Evolutionary conservation across 1,140 invertebrate genomes (phyloP), one percentile per base, ranked within the genome.

Genomic region (Rhynchophorus ferrugineus): DNA sequence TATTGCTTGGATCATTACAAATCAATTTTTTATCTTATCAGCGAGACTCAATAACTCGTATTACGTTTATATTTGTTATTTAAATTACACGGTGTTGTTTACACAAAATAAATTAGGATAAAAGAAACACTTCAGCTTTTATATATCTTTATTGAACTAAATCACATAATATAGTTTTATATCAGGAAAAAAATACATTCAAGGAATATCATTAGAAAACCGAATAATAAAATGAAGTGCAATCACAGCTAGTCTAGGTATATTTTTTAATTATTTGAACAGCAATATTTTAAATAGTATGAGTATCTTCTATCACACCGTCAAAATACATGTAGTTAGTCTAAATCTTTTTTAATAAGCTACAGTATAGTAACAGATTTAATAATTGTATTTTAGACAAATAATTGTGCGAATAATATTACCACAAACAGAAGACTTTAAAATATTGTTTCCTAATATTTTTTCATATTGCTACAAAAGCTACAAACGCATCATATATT

Each of bases 171-270:
- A 18, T 41, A 17, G 11, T 29, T 6, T 29, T 29, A 29, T 5
- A 29, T 29, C 24, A 29, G 24, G 24, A 29, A 29, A 29, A 29
- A 29, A 5, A 19, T 41, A 41, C n/a, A 41, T 1, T 18, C n/a
- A 18, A 17, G n/a, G 11, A 7, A 21, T 41, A 3, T 41, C 18
- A n/a, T n/a, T n/a, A 14, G 18, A 43, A 43, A 29, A 29, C 3
- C 11, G 24, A 29, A 43, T 19, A 43, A 35, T 33, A 50, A 13
- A 20, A 22, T 22, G 18, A 29, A 50, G 48, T 50, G 48, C 48
- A 50, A 50, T 50, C 48, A 50, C 48, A 50, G 48, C 39, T 50
- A 50, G 37, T 42, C 48, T 50, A 50, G 20, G 20, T 49, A 22
- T 3, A 18, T 41, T 41, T 49, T n/a, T 14, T 49, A 38, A 22